Conservation (phyloP, 2,113 vertebrate species). For the Rhombomys opimus region DNA sequence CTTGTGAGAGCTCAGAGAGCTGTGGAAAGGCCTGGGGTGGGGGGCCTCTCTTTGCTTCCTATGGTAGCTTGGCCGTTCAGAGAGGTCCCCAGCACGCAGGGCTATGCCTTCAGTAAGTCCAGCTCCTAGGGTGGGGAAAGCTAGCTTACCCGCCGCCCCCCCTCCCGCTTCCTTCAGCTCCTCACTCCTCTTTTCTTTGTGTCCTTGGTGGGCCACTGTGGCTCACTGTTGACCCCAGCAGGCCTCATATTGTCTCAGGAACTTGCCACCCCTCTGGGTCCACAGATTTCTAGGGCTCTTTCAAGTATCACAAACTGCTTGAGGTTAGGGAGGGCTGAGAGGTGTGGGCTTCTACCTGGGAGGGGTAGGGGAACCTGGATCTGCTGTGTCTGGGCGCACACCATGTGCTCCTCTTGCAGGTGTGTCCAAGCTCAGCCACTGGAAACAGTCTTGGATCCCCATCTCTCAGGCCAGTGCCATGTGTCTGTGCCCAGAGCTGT, state of each 20-base stretch:
- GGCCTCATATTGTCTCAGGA: background rate
- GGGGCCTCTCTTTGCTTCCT: background rate
- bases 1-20: no score
- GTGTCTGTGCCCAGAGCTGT: background rate
- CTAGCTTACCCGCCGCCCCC: background rate
- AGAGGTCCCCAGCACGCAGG: background rate
- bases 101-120: background rate
- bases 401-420: background rate
- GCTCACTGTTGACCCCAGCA: background rate
- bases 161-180: no score
- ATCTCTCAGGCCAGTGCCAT: background rate
- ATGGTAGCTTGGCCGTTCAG: no score
- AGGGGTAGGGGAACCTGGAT: background rate
- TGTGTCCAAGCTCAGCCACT: fast-evolving
- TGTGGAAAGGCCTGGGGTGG: background rate
- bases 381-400: background rate
- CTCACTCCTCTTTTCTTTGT: background rate
- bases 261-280: background rate
- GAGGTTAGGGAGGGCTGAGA: background rate
- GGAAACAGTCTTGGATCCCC: no score
- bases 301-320: background rate
- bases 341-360: background rate
- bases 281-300: background rate
- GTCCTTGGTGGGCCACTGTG: background rate
- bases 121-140: background rate